Evolutionary conservation across 2,888 invertebrate genomes (phyloP).

Genomic region (Busseola fusca): DNA sequence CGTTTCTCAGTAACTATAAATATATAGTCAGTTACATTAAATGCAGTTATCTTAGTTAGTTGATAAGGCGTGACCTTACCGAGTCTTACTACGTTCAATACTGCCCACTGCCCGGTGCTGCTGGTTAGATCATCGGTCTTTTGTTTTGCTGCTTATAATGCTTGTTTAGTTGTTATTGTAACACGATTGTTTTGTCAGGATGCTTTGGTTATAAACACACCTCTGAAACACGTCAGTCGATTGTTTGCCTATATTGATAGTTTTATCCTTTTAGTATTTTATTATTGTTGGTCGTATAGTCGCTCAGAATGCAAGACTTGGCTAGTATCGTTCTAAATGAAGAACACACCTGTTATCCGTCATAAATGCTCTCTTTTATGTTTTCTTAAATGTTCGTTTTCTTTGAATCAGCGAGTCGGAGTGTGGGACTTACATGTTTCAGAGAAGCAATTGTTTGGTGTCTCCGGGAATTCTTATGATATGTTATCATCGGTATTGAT

Average conservation of each 20-base stretch:
- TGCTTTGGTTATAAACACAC: slow-evolving; percentile 34
- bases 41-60: slow-evolving; percentile 49
- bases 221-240: slow-evolving; percentile 13
- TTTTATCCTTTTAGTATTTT: slow-evolving; percentile 26
- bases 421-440: slow-evolving; percentile 39
- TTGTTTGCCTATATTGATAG: slow-evolving; percentile 31
- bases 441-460: slow-evolving; percentile 43
- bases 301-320: slow-evolving; percentile 11
- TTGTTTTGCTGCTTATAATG: slow-evolving; percentile 39
- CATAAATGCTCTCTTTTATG: slow-evolving; percentile 38
- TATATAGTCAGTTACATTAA: slow-evolving; percentile 30
- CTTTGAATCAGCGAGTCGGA: slow-evolving; percentile 15
- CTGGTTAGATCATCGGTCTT: slow-evolving; percentile 43
- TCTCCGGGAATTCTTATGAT: slow-evolving; percentile 37
- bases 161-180: slow-evolving; percentile 40
- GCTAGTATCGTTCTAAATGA: slow-evolving; percentile 33
- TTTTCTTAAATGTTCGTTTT: slow-evolving; percentile 26
- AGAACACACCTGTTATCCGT: slow-evolving; percentile 44
- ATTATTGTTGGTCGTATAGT: slow-evolving; percentile 4
- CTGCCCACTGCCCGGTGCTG: slow-evolving; percentile 21
- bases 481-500: slow-evolving; percentile 39
- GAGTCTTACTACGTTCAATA: slow-evolving; percentile 32
- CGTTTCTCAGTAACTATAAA: slow-evolving; percentile 42
- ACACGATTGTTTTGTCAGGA: slow-evolving; percentile 25
- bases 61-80: slow-evolving; percentile 60